phyloP scores from a whole-genome alignment of 2,888 invertebrate species.

The Polyploca ridens region DNA sequence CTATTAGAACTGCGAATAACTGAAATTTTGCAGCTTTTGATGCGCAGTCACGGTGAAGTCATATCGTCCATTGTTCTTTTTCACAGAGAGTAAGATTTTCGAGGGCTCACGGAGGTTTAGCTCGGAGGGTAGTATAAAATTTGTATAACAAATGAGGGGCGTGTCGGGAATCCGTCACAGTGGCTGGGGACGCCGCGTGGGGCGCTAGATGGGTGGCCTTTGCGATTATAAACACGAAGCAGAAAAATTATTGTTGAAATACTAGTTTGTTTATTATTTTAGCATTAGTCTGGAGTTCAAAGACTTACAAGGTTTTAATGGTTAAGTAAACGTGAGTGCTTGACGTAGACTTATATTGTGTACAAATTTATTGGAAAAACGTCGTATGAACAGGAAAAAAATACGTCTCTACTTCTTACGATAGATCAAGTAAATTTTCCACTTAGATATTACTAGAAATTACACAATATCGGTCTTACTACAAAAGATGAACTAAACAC shows the following conservation, averaged over 20 bases:
- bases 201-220: slow-evolving; percentile 80
- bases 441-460: too few relatives aligned
- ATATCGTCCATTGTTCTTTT: slow-evolving; percentile 59
- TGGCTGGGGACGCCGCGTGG: slow-evolving; percentile 73
- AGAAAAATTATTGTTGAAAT: slow-evolving; percentile 6
- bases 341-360: too few relatives aligned
- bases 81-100: slow-evolving; percentile 45
- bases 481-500: too few relatives aligned
- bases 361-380: too few relatives aligned
- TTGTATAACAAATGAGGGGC: slow-evolving; percentile 85
- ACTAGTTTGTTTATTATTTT: slow-evolving; percentile 10
- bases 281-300: background rate
- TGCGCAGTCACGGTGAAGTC: slow-evolving; percentile 36
- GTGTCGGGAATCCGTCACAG: slow-evolving; percentile 81
- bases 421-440: too few relatives aligned
- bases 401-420: too few relatives aligned
- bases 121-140: slow-evolving; percentile 84
- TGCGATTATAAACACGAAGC: slow-evolving; percentile 22
- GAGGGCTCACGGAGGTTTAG: slow-evolving; percentile 60
- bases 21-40: slow-evolving; percentile 15
- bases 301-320: background rate
- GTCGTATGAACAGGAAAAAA: too few relatives aligned
- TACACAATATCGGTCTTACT: too few relatives aligned
- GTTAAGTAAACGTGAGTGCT: background rate
- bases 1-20: background rate